Conservation (phyloP, 64 coral and sea anemone species). For the Pocillopora verrucosa region DNA sequence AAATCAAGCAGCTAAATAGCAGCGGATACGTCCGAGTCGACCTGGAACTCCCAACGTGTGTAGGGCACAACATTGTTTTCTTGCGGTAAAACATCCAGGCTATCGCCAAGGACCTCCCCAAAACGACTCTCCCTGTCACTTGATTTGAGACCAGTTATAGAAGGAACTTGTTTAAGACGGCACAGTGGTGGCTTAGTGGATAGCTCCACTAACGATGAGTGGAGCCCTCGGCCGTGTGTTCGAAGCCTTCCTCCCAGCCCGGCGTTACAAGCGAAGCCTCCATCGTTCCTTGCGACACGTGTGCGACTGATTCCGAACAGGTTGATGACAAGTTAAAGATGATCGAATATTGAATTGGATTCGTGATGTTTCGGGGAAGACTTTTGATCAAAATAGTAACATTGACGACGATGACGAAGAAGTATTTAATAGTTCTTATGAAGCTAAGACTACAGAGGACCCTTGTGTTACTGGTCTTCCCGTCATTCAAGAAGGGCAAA, state of each 20-base stretch:
- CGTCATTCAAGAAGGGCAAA: slow-evolving; percentile 20
- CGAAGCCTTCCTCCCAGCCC: slow-evolving; percentile 35
- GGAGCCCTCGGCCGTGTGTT: slow-evolving; percentile 2
- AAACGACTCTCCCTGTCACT: not conserved
- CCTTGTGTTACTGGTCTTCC: slow-evolving; percentile 4
- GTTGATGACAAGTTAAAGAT: not conserved
- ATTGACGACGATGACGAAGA: slow-evolving; percentile 4
- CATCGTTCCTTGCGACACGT: not conserved
- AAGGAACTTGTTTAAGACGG: not conserved
- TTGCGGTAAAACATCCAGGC: slow-evolving; percentile 3
- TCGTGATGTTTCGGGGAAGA: slow-evolving; percentile 30
- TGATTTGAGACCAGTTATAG: not conserved
- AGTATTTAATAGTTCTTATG: slow-evolving; percentile 5
- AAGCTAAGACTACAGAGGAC: not conserved
- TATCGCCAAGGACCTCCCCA: slow-evolving; percentile 10
- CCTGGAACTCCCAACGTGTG: not conserved
- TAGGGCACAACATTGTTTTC: not conserved
- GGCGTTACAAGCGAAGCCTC: not conserved
- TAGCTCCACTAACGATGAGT: slow-evolving; percentile 9
- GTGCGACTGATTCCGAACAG: slow-evolving; percentile 25
- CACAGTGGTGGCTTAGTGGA: not conserved
- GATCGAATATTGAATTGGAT: slow-evolving; percentile 38
- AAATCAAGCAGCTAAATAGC: not conserved
- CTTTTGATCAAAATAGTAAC: not conserved
- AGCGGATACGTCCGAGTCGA: slow-evolving; percentile 8